These are phyloP conservation scores for Folsomia candida DNA, from an alignment of 2,888 invertebrate species.

Conservation along the genomic window DNA sequence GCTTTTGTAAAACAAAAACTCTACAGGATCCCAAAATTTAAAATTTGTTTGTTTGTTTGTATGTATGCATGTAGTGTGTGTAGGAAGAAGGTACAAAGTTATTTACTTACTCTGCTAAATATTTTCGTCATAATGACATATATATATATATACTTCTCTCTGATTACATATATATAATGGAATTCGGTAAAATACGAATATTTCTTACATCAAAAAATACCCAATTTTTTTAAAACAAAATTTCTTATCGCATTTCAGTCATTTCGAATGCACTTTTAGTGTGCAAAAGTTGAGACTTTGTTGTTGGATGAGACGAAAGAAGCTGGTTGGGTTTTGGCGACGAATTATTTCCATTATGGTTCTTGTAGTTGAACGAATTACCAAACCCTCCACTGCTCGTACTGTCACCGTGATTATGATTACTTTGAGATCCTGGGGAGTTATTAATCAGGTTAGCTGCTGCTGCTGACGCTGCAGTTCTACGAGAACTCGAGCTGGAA, in stretches of 20 bases:
- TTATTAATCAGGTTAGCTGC: conserved; percentile 23
- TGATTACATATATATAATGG: neutral
- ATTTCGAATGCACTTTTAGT: conserved; percentile 35
- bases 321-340: neutral
- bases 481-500: conserved; percentile 40
- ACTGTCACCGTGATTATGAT: conserved; percentile 12
- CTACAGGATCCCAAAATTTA: neutral
- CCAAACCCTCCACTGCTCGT: neutral
- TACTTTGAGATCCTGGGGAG: conserved; percentile 13
- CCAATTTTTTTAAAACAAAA: too few species aligned
- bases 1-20: neutral
- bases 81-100: neutral
- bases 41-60: neutral
- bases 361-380: conserved; percentile 12
- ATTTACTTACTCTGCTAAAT: too few species aligned
- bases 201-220: too few species aligned
- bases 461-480: conserved; percentile 12
- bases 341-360: conserved; percentile 19
- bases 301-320: neutral
- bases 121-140: too few species aligned
- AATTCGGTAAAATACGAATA: neutral
- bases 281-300: conserved; percentile 20
- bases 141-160: too few species aligned
- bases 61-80: too few species aligned
- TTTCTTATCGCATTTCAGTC: conserved; percentile 36